A percentile compares a stretch with the other conserved stretches of the same genome.
These are phyloP conservation scores for Labia minor DNA, from an alignment of 2,888 invertebrate genomes.

Conservation along the genomic window DNA sequence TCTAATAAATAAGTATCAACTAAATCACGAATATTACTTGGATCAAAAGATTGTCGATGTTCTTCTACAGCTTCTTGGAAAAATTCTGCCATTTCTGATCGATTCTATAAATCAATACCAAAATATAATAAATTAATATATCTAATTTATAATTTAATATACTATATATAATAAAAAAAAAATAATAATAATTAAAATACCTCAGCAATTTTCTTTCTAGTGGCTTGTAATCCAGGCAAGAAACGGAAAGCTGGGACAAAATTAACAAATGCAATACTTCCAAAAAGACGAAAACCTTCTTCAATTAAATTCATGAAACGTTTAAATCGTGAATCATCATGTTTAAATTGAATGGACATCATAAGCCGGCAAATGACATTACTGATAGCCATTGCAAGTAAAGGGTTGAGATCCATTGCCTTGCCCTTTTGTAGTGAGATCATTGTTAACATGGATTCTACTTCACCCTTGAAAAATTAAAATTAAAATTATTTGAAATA, in stretches of 20 bases:
- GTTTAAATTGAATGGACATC: slow-evolving; percentile 76
- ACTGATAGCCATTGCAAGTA: slow-evolving; percentile 69
- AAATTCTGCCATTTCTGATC: slow-evolving; percentile 73
- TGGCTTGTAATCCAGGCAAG: slow-evolving; percentile 43
- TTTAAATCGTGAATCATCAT: slow-evolving; percentile 63
- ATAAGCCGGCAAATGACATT: slow-evolving; percentile 85
- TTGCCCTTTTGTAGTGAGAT: slow-evolving; percentile 52
- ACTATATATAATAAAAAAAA: no score
- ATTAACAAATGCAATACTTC: slow-evolving; percentile 68
- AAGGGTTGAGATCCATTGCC: slow-evolving; percentile 61
- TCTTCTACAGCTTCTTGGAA: slow-evolving; percentile 74
- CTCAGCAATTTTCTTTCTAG: slow-evolving; percentile 44
- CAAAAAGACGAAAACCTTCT: slow-evolving; percentile 81
- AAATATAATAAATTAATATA: slow-evolving; percentile 16
- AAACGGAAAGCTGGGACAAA: slow-evolving; percentile 69
- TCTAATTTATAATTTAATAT: background rate
- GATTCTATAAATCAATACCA: slow-evolving; percentile 46
- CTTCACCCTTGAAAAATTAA: slow-evolving; percentile 50
- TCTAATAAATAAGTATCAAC: slow-evolving; percentile 77
- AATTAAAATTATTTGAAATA: background rate
- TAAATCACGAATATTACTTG: slow-evolving; percentile 65
- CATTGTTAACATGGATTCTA: slow-evolving; percentile 57
- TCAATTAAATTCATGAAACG: slow-evolving; percentile 78
- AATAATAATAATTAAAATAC: slow-evolving; percentile 34
- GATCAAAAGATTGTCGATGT: slow-evolving; percentile 64